Percentiles rank a stretch among this genome's conserved stretches.
Evolutionary conservation across 2,797 vertebrate species (phyloP).

Genomic region (Cynodonichthys magdalenae): DNA sequence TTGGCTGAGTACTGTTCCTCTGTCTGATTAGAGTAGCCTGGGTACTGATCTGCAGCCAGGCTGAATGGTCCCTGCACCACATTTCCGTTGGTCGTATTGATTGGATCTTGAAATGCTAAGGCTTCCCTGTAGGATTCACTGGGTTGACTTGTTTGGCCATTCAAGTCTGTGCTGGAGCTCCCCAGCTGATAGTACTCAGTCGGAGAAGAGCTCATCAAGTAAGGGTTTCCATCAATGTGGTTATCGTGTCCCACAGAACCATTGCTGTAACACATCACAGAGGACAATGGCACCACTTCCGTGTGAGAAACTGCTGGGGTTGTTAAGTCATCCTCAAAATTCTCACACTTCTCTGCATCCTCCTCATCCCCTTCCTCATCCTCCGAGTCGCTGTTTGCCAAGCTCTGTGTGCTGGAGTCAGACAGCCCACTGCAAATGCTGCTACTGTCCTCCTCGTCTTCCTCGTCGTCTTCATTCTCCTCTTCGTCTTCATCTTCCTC

Average conservation of each 20-base stretch:
- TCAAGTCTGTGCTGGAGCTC: constrained; percentile 79
- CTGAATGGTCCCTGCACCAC: constrained; percentile 86
- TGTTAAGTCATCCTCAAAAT: constrained; percentile 81
- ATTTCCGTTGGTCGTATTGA: constrained; percentile 80
- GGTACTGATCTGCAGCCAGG: constrained; percentile 87
- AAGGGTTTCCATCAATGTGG: constrained; percentile 88
- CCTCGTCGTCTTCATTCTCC: constrained; percentile 75
- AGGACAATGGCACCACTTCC: constrained; percentile 87
- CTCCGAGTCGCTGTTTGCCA: constrained; percentile 94
- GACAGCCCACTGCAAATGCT: constrained; percentile 95
- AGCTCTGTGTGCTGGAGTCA: constrained; percentile 96
- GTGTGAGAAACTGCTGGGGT: constrained; percentile 69
- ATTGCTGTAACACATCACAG: constrained; percentile 91
- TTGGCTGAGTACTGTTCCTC: constrained; percentile 62
- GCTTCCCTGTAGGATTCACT: constrained; percentile 82
- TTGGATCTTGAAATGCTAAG: constrained; percentile 83
- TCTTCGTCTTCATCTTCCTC: constrained; percentile 88
- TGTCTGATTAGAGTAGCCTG: constrained; percentile 62
- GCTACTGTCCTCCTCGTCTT: constrained; percentile 91
- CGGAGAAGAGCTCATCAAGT: constrained; percentile 87
- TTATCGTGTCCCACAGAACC: constrained; percentile 83
- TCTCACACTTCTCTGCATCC: constrained; percentile 86
- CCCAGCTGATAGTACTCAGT: constrained; percentile 94
- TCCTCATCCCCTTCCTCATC: constrained; percentile 89
- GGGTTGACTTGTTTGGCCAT: constrained; percentile 75